Conservation (phyloP, 2,888 invertebrate species). For the Campopleginae sp. region DNA sequence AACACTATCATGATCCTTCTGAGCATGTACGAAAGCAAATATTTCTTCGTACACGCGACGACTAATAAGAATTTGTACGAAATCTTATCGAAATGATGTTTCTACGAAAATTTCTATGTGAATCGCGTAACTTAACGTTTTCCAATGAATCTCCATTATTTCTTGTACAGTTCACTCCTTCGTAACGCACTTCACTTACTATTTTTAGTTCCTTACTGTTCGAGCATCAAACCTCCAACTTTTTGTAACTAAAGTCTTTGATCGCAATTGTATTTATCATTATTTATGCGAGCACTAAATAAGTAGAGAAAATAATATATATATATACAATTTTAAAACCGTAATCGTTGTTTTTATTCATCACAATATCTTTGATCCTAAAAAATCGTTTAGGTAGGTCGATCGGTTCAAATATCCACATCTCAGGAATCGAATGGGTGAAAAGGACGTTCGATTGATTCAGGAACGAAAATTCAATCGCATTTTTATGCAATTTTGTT, state of each 20-base stretch:
- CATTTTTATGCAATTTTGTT: constrained; percentile 11
- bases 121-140: constrained; percentile 15
- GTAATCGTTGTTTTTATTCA: constrained; percentile 11
- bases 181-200: background rate
- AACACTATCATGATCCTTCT: background rate
- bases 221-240: background rate
- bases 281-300: constrained; percentile 44
- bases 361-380: background rate
- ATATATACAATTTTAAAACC: constrained; percentile 40
- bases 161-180: constrained; percentile 43
- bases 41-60: constrained; percentile 26
- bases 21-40: constrained; percentile 2
- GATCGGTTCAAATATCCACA: background rate
- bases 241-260: constrained; percentile 33
- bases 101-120: constrained; percentile 52
- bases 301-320: constrained; percentile 50
- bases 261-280: constrained; percentile 41
- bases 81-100: constrained; percentile 19
- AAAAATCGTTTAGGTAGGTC: background rate
- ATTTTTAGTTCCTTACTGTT: constrained; percentile 6
- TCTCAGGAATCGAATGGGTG: too few relatives aligned
- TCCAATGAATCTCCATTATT: constrained; percentile 5
- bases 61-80: constrained; percentile 59
- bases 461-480: too few relatives aligned
- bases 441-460: too few relatives aligned